Evolutionary conservation across 2,113 vertebrate species (phyloP).

Genomic region (Phoenicopterus ruber): DNA sequence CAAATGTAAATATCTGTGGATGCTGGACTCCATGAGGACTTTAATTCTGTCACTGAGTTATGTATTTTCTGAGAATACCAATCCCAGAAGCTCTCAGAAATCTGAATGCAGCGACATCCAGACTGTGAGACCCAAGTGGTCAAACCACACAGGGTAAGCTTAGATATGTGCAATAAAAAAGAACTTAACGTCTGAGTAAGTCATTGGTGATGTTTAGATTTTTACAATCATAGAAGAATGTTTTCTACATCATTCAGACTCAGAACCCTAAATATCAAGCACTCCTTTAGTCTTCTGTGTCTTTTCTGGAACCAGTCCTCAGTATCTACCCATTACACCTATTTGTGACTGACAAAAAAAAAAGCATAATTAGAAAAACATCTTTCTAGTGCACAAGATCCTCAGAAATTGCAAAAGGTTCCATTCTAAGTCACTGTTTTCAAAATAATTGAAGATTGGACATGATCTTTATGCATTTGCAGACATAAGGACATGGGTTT

Average conservation of each 20-base stretch:
- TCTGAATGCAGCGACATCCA: neutral
- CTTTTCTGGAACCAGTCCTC: neutral
- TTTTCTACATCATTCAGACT: neutral
- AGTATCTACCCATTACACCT: neutral
- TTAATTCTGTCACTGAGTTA: neutral
- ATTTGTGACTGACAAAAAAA: neutral
- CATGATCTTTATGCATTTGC: neutral
- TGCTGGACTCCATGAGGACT: neutral
- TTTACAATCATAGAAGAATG: neutral
- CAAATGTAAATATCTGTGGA: neutral
- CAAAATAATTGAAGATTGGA: neutral
- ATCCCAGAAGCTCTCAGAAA: neutral
- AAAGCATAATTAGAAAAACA: neutral
- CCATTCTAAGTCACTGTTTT: neutral
- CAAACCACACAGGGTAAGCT: neutral
- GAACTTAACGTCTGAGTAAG: neutral
- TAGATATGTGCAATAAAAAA: neutral
- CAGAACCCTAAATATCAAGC: neutral
- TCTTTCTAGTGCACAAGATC: neutral
- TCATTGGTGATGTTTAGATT: accelerated
- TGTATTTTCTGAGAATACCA: neutral
- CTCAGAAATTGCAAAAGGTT: neutral
- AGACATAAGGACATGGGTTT: neutral
- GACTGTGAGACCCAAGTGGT: neutral
- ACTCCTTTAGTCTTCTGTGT: neutral